Evolutionary conservation across 2,888 invertebrate genomes (phyloP), one percentile per base, ranked within the genome.

Genomic region (Carcina quercana): DNA sequence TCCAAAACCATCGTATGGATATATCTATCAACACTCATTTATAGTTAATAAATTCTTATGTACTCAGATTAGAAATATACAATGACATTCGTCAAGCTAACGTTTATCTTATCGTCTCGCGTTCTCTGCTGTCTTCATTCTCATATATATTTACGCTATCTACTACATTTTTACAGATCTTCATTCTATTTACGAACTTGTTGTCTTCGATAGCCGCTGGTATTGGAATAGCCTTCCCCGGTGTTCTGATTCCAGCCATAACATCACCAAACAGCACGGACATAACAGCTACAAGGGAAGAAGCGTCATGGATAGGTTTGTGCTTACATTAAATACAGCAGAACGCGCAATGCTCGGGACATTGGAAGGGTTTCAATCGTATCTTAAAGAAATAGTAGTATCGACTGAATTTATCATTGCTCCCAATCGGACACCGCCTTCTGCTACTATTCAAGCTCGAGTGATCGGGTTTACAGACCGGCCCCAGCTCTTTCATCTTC

Each of bases 301-400:
- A 65, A 28, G 59, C 57, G n/a, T 59, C 66, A 3, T 67, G 63
- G 64, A 53, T 67, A 17, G 52, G 68, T 68, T 45, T 48, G 52
- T 25, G 8, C n/a, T n/a, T n/a, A n/a, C n/a, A n/a, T n/a, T n/a
- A n/a, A n/a, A n/a, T n/a, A n/a, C n/a, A n/a, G n/a, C n/a, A n/a
- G n/a, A n/a, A n/a, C n/a, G n/a, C n/a, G n/a, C n/a, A n/a, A n/a
- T n/a, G n/a, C n/a, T n/a, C n/a, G n/a, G n/a, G n/a, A n/a, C n/a
- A n/a, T n/a, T n/a, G n/a, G n/a, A 10, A 21, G 17, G 15, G 4
- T n/a, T 11, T 14, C n/a, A n/a, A 14, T 26, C 15, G n/a, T 17
- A 2, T 14, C 3, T 27, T 34, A 21, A 13, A 14, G 26, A 3
- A 20, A 20, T 3, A 20, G 3, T 20, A 3, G 20, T 20, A 10